Evolutionary conservation across 2,797 vertebrate genomes (phyloP).

Genomic region (Distichodus sexfasciatus): DNA sequence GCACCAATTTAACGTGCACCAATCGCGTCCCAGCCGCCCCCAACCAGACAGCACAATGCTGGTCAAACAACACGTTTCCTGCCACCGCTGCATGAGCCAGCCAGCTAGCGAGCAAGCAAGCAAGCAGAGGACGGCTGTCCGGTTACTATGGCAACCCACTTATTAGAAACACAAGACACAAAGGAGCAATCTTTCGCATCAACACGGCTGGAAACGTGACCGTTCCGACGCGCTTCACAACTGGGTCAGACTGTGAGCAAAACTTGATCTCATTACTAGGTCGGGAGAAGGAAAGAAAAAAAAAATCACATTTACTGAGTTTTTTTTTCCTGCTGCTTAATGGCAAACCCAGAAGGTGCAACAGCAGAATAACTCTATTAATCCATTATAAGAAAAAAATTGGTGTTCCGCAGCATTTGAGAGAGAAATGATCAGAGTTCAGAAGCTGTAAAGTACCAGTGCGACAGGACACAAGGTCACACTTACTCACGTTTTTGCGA

Average conservation of each 20-base stretch:
- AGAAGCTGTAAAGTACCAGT: too few relatives aligned
- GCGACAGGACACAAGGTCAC: too few relatives aligned
- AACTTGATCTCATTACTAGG: neutral
- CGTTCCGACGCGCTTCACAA: neutral
- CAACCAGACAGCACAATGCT: slow-evolving; percentile 14
- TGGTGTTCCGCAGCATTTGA: too few relatives aligned
- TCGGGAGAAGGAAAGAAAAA: neutral
- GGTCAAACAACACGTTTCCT: slow-evolving; percentile 29
- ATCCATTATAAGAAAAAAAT: too few relatives aligned
- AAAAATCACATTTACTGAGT: neutral
- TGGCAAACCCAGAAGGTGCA: too few relatives aligned
- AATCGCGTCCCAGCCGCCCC: slow-evolving; percentile 31
- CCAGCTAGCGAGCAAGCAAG: too few relatives aligned
- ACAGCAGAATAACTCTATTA: too few relatives aligned
- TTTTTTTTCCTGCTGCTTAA: neutral
- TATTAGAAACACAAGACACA: slow-evolving; percentile 47
- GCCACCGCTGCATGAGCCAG: slow-evolving; percentile 32
- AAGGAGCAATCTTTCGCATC: slow-evolving; percentile 42
- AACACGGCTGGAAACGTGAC: neutral
- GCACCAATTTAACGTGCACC: neutral
- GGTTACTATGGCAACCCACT: slow-evolving; percentile 66
- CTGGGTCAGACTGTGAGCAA: neutral
- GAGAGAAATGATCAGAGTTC: too few relatives aligned
- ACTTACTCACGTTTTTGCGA: too few relatives aligned
- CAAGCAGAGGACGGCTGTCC: slow-evolving; percentile 36